Evolutionary conservation across 2,888 invertebrate species (phyloP), one percentile per base, ranked within the genome.

Genomic region (Lypha dubia): DNA sequence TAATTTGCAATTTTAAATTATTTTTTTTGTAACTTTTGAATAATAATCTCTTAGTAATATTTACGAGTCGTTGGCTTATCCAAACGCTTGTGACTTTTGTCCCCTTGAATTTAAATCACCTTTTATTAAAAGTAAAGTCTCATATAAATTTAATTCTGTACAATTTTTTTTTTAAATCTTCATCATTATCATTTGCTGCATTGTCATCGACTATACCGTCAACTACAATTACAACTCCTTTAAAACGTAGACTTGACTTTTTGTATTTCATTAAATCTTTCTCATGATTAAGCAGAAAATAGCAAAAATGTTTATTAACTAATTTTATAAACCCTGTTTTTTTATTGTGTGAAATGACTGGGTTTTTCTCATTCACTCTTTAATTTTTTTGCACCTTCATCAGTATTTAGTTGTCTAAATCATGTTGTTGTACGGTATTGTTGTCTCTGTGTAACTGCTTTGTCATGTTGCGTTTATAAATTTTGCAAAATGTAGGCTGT

Each of bases 101-200:
- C 41, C 5, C 38, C 20, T 53, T 32, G 17, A 70, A 68, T 60
- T 84, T n/a, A n/a, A 84, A 84, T 81, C 84, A 84, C 70, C 60
- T 81, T 84, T 84, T 84, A 84, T 84, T 81, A 84, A 84, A 84
- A 81, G 67, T 49, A 28, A 84, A 67, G 22, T 38, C 56, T 11
- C 35, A 77, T 79, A 13, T 56, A 24, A 46, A 44, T 63, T 2
- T 46, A 49, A 15, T 32, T n/a, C 32, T 35, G 44, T 17, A n/a
- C n/a, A n/a, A n/a, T n/a, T n/a, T n/a, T 3, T 56, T 41, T n/a
- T 38, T 24, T 46, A 38, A 44, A 46, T 22, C 46, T 15, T 70
- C 74, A 51, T 62, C 56, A 49, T 56, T 53, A 49, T 56, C 62
- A 81, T 53, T 38, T 22, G n/a, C 24, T 41, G 15, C 46, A 49